These are phyloP conservation scores for Lasiurus cinereus DNA, from an alignment of 2,113 vertebrate genomes.

Conservation along the genomic window DNA sequence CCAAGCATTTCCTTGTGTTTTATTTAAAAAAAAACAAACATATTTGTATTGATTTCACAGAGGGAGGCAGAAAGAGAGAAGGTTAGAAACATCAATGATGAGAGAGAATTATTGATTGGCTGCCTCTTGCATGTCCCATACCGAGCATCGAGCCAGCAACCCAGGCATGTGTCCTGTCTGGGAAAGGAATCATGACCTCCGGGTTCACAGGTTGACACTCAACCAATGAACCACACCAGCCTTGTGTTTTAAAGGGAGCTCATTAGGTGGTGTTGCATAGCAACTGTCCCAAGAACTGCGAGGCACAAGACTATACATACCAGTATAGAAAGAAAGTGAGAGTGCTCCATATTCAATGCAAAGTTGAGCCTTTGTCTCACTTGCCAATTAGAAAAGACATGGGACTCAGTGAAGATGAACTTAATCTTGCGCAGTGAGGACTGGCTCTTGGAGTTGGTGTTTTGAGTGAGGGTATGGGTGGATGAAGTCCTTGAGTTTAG, in stretches of 20 bases:
- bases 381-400: neutral
- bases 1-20: too few relatives aligned
- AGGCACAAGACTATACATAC: slow-evolving; percentile 1
- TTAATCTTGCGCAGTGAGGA: neutral
- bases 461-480: neutral
- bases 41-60: too few relatives aligned
- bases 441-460: neutral
- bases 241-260: neutral
- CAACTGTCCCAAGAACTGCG: neutral
- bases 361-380: neutral
- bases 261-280: neutral
- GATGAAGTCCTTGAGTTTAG: neutral
- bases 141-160: too few relatives aligned
- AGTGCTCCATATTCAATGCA: neutral
- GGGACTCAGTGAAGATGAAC: neutral
- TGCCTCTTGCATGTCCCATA: too few relatives aligned
- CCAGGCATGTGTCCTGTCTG: too few relatives aligned
- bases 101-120: too few relatives aligned
- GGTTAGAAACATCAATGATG: too few relatives aligned
- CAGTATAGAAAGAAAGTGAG: neutral
- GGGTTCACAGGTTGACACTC: too few relatives aligned
- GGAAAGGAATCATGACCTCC: too few relatives aligned
- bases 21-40: too few relatives aligned
- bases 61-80: too few relatives aligned
- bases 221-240: too few relatives aligned